A percentile compares a stretch with the other conserved stretches of the same genome.
These are phyloP conservation scores for Riparia riparia DNA, from an alignment of 2,113 vertebrate species.

Conservation along the genomic window DNA sequence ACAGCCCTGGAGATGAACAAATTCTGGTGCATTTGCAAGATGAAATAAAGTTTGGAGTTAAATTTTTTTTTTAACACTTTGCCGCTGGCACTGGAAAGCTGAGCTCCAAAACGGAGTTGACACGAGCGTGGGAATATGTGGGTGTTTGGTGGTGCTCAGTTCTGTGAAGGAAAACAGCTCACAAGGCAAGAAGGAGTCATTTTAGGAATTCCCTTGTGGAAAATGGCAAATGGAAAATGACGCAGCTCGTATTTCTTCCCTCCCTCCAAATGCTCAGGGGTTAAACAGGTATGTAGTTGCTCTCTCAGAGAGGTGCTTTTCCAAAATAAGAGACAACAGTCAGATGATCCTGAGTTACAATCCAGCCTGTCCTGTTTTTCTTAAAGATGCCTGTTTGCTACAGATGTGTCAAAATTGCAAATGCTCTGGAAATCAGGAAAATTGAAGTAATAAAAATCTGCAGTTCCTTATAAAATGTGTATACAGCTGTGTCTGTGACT, in stretches of 20 bases:
- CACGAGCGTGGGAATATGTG: fast-evolving
- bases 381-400: neutral
- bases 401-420: neutral
- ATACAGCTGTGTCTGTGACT: neutral
- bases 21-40: neutral
- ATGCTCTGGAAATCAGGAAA: neutral
- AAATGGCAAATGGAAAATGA: no score
- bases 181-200: neutral
- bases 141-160: neutral
- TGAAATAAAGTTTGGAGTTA: neutral
- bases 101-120: neutral
- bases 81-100: fast-evolving
- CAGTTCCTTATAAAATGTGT: neutral
- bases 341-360: neutral
- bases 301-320: fast-evolving
- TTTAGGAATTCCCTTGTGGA: neutral
- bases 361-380: neutral
- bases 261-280: neutral
- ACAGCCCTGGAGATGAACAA: neutral
- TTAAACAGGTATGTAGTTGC: neutral
- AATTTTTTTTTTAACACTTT: neutral
- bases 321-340: neutral
- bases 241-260: neutral
- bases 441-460: neutral
- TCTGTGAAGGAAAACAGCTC: neutral